A percentile compares a stretch with the other conserved stretches of the same genome.
These are phyloP conservation scores for Uloborus plumipes DNA, from an alignment of 2,888 invertebrate genomes.

Conservation along the genomic window DNA sequence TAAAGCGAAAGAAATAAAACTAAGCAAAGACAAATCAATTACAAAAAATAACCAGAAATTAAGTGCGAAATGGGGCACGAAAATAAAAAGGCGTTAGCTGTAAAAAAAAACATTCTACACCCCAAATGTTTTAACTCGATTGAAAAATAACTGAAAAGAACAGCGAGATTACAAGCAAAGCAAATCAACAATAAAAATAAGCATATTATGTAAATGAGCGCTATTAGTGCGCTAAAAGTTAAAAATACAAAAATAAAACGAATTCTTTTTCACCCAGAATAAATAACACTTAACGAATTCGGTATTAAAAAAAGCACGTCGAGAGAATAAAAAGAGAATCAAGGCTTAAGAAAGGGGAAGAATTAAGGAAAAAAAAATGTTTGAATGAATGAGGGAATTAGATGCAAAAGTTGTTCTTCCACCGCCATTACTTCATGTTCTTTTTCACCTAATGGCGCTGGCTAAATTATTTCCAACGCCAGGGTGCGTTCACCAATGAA, in stretches of 20 bases:
- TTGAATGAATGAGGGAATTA: constrained; percentile 29
- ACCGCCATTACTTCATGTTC: constrained; percentile 56
- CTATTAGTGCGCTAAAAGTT: constrained; percentile 63
- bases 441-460: constrained; percentile 61
- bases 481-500: constrained; percentile 42
- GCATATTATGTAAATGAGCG: constrained; percentile 62
- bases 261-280: constrained; percentile 36
- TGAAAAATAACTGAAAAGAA: constrained; percentile 49
- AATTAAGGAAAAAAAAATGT: constrained; percentile 18
- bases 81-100: constrained; percentile 24
- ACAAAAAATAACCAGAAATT: constrained; percentile 51
- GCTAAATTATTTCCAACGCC: constrained; percentile 46
- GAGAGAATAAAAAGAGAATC: constrained; percentile 44
- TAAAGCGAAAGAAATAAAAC: constrained; percentile 30
- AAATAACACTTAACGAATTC: constrained; percentile 63
- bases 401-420: constrained; percentile 50
- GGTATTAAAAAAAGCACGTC: constrained; percentile 40
- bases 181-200: constrained; percentile 64
- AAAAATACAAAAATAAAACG: constrained; percentile 60
- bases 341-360: constrained; percentile 37
- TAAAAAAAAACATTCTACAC: constrained; percentile 33
- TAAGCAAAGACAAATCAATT: constrained; percentile 24
- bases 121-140: constrained; percentile 61
- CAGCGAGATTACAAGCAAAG: constrained; percentile 49
- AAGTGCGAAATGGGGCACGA: constrained; percentile 54